Base-by-base conservation (phyloP, 2,797 vertebrate species). In the Furcifer pardalis region DNA sequence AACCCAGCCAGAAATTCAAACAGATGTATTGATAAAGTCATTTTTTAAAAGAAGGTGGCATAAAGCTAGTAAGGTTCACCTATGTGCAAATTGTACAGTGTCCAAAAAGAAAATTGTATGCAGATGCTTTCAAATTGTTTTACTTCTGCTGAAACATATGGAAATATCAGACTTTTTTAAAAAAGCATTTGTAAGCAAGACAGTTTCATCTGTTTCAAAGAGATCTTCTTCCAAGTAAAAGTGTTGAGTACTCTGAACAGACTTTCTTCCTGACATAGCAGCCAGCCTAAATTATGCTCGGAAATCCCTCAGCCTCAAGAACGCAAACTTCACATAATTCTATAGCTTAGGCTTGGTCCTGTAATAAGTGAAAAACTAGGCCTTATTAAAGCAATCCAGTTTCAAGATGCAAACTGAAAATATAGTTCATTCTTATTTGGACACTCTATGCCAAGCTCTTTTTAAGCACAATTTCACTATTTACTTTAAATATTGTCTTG, bases 371-470 rank as follows among this genome's bases (percentile, higher is more conserved):
- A 90, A 86, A 6, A 52, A 59, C 13, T 4, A 5, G 25, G 17
- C 87, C 92, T 84, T 83, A 93, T 89, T 81, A 88, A 93, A 88
- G 82, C 91, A 86, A 82, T 84, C 87, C 75, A 87, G 87, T 87
- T 87, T 89, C 89, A 81, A 90, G 91, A 89, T 91, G 86, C 89
- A 56, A 13, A 71, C 59, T 86, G 81, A 88, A 91, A 91, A 79
- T 78, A 83, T 89, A 86, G 80, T 93, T 69, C 35, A 87, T 89
- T 88, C 81, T 35, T 84, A 90, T 90, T 94, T 91, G 82, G 81
- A 80, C 87, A 89, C 91, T 93, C 81, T 30, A 27, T 93, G 90
- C 88, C 78, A 91, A 91, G 89, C 88, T 3, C 40, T 69, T 81
- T 86, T 88, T 86, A 82, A 68, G 84, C 80, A 89, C 89, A 90